Evolutionary conservation across 2,113 vertebrate species (phyloP).

Genomic region (Poeciliopsis prolifica): DNA sequence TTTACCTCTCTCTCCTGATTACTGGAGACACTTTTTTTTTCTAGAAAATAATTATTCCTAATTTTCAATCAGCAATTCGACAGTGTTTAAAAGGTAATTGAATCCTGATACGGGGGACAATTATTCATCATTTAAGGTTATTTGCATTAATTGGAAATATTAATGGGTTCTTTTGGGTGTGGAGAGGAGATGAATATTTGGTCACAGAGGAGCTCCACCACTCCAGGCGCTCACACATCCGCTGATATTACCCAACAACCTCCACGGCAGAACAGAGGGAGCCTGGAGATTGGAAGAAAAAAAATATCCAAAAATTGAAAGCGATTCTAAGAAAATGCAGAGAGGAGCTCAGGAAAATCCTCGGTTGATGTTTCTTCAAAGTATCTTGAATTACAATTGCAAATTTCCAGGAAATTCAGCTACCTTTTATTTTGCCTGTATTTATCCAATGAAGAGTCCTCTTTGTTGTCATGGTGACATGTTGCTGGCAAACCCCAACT

Average conservation of each 20-base stretch:
- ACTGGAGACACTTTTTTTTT: conserved; percentile 9
- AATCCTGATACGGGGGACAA: conserved; percentile 64
- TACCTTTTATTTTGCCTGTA: conserved; percentile 14
- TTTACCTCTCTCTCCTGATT: conserved; percentile 10
- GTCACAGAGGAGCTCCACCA: conserved; percentile 59
- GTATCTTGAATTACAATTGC: conserved; percentile 33
- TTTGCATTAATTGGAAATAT: conserved; percentile 70
- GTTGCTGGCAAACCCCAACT: neutral
- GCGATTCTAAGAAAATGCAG: neutral
- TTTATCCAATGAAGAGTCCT: neutral
- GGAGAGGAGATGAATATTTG: conserved; percentile 57
- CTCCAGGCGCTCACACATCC: conserved; percentile 38
- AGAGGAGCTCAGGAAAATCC: conserved; percentile 22
- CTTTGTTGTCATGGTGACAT: conserved; percentile 1
- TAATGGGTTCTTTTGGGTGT: conserved; percentile 57
- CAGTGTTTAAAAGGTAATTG: conserved; percentile 65
- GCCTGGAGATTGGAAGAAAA: neutral
- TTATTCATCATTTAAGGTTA: conserved; percentile 69
- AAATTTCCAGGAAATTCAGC: conserved; percentile 24
- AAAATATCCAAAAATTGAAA: neutral
- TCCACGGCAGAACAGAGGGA: neutral
- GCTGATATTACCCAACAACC: conserved; percentile 40
- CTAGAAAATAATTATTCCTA: conserved; percentile 50
- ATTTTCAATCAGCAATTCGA: conserved; percentile 59
- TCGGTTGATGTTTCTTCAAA: neutral